These are phyloP conservation scores for Brachypterus glaber DNA, from an alignment of 2,888 invertebrate species.

Conservation along the genomic window DNA sequence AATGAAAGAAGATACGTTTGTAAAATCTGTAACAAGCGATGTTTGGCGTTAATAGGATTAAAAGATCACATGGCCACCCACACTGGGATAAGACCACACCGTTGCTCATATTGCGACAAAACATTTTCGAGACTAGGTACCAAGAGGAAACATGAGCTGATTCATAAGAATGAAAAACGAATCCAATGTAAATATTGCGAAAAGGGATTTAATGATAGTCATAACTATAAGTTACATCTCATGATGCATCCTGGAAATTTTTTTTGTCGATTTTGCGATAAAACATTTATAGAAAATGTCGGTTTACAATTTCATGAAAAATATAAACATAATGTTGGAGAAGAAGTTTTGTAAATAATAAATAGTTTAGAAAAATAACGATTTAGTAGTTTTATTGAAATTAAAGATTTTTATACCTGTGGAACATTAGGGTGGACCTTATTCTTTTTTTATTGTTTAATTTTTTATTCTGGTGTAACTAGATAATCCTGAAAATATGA, in stretches of 20 bases:
- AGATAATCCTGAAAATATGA: no score
- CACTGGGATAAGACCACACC: slow-evolving; percentile 69
- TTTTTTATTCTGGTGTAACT: no score
- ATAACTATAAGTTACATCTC: slow-evolving; percentile 43
- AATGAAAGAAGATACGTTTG: slow-evolving; percentile 25
- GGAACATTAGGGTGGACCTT: no score
- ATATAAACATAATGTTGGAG: slow-evolving; percentile 12
- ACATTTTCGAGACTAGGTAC: slow-evolving; percentile 66
- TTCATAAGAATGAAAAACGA: slow-evolving; percentile 41
- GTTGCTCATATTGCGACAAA: slow-evolving; percentile 64
- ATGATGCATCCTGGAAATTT: slow-evolving; percentile 39
- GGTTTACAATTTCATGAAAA: slow-evolving; percentile 22
- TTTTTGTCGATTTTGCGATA: slow-evolving; percentile 22
- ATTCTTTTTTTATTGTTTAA: no score
- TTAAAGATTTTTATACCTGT: no score
- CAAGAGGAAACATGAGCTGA: slow-evolving; percentile 24
- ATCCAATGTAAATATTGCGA: slow-evolving; percentile 40
- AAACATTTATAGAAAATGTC: slow-evolving; percentile 20
- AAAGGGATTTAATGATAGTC: slow-evolving; percentile 36
- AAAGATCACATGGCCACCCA: slow-evolving; percentile 71
- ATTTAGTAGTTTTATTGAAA: no score
- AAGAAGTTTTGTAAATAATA: no score
- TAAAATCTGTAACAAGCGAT: slow-evolving; percentile 22
- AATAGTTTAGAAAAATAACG: no score
- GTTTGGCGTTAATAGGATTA: slow-evolving; percentile 43